phyloP scores from a whole-genome alignment of 2,888 invertebrate genomes.

The Hartigia nigra region DNA sequence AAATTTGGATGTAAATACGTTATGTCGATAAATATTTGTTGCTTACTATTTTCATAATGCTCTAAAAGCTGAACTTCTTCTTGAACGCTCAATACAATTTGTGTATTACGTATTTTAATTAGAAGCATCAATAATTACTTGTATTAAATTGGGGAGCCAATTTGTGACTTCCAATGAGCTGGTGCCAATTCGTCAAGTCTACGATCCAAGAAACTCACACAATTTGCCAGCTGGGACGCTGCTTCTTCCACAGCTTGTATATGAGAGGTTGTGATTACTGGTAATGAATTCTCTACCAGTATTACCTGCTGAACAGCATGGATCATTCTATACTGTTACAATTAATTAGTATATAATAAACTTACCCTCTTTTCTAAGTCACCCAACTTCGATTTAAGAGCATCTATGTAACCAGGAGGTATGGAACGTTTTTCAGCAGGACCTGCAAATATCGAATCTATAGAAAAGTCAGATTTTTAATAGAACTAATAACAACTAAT shows the following conservation, averaged over 20 bases:
- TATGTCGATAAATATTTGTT: neutral
- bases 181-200: conserved; percentile 68
- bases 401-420: conserved; percentile 67
- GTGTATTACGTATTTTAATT: neutral
- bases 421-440: conserved; percentile 52
- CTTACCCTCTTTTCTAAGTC: conserved; percentile 66
- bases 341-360: conserved; percentile 25
- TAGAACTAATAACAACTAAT: neutral
- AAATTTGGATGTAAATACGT: neutral
- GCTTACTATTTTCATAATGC: neutral
- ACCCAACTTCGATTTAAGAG: conserved; percentile 65
- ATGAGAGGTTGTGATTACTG: conserved; percentile 64
- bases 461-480: neutral
- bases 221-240: conserved; percentile 62
- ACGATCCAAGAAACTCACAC: conserved; percentile 66
- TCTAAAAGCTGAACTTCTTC: neutral
- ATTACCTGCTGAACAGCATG: conserved; percentile 31
- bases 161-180: conserved; percentile 63
- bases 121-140: conserved; percentile 4
- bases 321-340: neutral
- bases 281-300: conserved; percentile 60
- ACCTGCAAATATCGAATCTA: conserved; percentile 34
- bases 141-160: conserved; percentile 34
- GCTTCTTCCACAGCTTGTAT: conserved; percentile 67
- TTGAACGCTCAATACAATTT: neutral